Evolutionary conservation across 2,888 invertebrate species (phyloP).

Genomic region (Lottia scabra): DNA sequence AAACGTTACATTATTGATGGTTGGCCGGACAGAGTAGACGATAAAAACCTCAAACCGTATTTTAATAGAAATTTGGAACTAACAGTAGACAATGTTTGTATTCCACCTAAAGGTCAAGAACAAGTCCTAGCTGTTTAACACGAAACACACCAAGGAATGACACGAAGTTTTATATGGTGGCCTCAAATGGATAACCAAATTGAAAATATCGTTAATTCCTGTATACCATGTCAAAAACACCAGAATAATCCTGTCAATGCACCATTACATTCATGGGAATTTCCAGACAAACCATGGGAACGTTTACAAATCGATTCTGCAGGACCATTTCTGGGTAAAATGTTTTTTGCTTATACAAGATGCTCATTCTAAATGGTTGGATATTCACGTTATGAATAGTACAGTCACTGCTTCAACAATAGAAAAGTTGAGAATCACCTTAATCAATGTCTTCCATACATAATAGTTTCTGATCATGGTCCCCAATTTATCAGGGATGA

Average conservation of each 20-base stretch:
- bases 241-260: constrained; percentile 31
- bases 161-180: constrained; percentile 40
- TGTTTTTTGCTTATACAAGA: too few relatives aligned
- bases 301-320: constrained; percentile 48
- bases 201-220: constrained; percentile 17
- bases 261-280: constrained; percentile 47
- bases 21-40: constrained; percentile 6
- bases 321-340: too few relatives aligned
- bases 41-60: constrained; percentile 12
- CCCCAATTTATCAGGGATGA: neutral
- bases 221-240: constrained; percentile 30
- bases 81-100: constrained; percentile 16
- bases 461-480: too few relatives aligned
- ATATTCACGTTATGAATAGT: neutral
- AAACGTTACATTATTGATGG: constrained; percentile 1
- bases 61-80: constrained; percentile 23
- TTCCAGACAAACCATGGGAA: constrained; percentile 44
- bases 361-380: too few relatives aligned
- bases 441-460: too few relatives aligned
- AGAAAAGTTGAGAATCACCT: neutral
- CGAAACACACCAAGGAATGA: constrained; percentile 35
- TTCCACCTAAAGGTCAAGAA: constrained; percentile 9
- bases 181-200: constrained; percentile 33
- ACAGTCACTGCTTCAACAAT: neutral
- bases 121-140: constrained; percentile 15